A percentile compares a stretch with the other conserved stretches of the same genome.
Conservation (phyloP, 2,888 invertebrate genomes). For the Philereme vetulata region DNA sequence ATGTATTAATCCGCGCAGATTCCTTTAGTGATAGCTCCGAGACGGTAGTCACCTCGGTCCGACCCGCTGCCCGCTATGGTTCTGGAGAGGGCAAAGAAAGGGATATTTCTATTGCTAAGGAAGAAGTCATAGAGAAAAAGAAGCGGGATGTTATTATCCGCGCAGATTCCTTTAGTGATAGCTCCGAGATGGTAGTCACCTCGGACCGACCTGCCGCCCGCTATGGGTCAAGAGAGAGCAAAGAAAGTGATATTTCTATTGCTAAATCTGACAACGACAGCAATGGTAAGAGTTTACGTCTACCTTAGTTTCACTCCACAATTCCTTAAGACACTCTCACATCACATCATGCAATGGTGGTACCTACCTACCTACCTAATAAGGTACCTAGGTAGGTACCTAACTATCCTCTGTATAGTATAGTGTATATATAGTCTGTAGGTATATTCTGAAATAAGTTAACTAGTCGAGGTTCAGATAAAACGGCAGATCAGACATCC, state of each 20-base stretch:
- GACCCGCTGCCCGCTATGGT: slow-evolving; percentile 10
- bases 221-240: slow-evolving; percentile 29
- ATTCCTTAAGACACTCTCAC: no score
- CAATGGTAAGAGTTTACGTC: slow-evolving; percentile 25
- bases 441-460: no score
- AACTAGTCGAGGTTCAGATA: no score
- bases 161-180: slow-evolving; percentile 46
- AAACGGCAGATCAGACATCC: no score
- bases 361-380: no score
- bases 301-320: no score
- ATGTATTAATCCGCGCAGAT: slow-evolving; percentile 41
- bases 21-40: slow-evolving; percentile 47
- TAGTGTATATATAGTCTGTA: no score
- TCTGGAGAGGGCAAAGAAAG: slow-evolving; percentile 32
- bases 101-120: slow-evolving; percentile 22
- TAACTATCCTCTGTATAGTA: no score
- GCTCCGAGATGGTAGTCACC: slow-evolving; percentile 37
- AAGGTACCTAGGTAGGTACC: no score
- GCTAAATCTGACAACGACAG: slow-evolving; percentile 37
- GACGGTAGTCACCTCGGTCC: slow-evolving; percentile 24
- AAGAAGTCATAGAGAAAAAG: no score
- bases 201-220: slow-evolving; percentile 20
- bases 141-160: no score
- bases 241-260: slow-evolving; percentile 21
- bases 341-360: no score